phyloP scores from a whole-genome alignment of 1,140 invertebrate genomes.

The Pararge aegeria region DNA sequence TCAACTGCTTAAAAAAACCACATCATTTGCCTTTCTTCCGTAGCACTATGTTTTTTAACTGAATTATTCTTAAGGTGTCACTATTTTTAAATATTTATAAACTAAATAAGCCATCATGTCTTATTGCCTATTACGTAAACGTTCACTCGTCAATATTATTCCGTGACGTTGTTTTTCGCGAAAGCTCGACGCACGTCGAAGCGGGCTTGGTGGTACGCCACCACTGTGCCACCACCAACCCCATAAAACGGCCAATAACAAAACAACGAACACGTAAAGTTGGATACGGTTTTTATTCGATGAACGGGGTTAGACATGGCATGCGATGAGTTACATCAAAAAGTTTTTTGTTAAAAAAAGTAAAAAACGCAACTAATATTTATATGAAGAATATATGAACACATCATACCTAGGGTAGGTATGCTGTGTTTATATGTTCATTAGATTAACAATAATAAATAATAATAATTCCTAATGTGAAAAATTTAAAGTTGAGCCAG shows the following conservation, averaged over 20 bases:
- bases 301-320: not conserved
- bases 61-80: too few species aligned
- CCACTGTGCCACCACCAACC: conserved; percentile 52
- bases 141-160: conserved; percentile 3
- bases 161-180: conserved; percentile 33
- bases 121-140: not conserved
- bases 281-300: conserved; percentile 23
- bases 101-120: too few species aligned
- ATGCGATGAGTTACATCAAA: not conserved
- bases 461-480: not conserved
- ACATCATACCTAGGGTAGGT: too few species aligned
- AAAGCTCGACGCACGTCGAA: conserved; percentile 48
- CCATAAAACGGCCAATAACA: conserved; percentile 35
- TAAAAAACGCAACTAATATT: too few species aligned
- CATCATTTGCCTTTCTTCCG: too few species aligned
- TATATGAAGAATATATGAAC: too few species aligned
- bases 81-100: too few species aligned
- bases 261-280: conserved; percentile 34
- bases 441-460: too few species aligned
- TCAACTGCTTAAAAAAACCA: too few species aligned
- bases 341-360: too few species aligned
- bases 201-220: conserved; percentile 49
- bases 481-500: conserved; percentile 1
- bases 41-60: too few species aligned
- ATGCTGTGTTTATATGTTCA: too few species aligned